These are phyloP conservation scores for Lates japonicus DNA, from an alignment of 2,797 vertebrate genomes.

Conservation along the genomic window DNA sequence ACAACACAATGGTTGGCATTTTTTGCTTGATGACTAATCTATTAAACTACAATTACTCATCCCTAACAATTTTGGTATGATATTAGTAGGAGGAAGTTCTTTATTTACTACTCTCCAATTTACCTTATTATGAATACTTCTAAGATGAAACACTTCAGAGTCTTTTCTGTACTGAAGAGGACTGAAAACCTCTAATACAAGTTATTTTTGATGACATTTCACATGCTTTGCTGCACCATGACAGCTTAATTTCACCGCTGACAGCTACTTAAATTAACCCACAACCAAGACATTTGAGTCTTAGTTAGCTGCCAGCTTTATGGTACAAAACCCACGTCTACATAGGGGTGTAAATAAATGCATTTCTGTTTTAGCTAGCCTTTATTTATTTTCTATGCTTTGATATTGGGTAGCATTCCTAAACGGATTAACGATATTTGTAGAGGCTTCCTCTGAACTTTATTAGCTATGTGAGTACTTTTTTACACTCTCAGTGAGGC, in stretches of 20 bases:
- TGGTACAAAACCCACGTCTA: not conserved
- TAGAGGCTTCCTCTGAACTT: not conserved
- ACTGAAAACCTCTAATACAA: too few relatives aligned
- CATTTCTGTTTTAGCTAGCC: not conserved
- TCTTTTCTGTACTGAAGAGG: too few relatives aligned
- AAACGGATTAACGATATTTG: constrained; percentile 1
- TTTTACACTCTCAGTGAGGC: accelerated
- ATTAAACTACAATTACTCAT: too few relatives aligned
- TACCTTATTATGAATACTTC: too few relatives aligned
- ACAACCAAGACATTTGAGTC: not conserved
- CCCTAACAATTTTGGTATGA: too few relatives aligned
- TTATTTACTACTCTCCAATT: too few relatives aligned
- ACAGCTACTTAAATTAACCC: not conserved
- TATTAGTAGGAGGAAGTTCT: too few relatives aligned
- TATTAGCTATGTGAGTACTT: not conserved
- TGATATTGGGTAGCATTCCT: not conserved
- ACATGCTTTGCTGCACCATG: constrained; percentile 11
- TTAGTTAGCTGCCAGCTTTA: not conserved
- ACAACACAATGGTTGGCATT: not conserved
- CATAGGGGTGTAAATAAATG: too few relatives aligned
- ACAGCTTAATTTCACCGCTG: not conserved
- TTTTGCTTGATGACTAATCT: too few relatives aligned
- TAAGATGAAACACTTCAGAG: too few relatives aligned
- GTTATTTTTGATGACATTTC: not conserved
- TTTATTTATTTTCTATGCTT: too few relatives aligned